Base-by-base conservation (phyloP, 2,888 invertebrate species). In the Meta bourneti region DNA sequence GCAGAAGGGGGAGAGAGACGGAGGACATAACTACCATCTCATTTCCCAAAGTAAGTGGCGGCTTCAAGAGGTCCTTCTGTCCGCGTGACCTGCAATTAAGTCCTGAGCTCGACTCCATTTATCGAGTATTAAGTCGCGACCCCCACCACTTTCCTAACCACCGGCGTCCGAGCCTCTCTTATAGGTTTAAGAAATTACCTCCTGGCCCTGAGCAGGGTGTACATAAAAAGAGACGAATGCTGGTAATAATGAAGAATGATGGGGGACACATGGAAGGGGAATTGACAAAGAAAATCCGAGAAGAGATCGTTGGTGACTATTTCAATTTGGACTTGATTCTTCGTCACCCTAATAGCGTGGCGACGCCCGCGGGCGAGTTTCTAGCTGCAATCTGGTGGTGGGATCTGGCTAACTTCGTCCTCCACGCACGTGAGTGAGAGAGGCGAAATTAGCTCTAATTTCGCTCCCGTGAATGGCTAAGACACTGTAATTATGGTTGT, bases 101-200 rank as follows among this genome's bases (percentile, higher is more conserved):
- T 87, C 34, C 70, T 69, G 77, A 20, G 48, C 81, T 81, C 81
- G 90, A 91, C 90, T 91, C 87, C 91, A 91, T 91, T 91, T 91
- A 91, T 87, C 78, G 72, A 51, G 79, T 91, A 91, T 91, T 91
- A 91, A 82, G 83, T 86, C 54, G 52, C 78, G 61, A 54, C 71
- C 75, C 85, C 81, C 81, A 61, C 70, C 52, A 49, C 69, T 51
- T 71, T 71, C 54, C 79, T 77, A 77, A 83, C 69, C 78, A 16
- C 78, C 78, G 19, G 16, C 34, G 75, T 75, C 71, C 49, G 77
- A 77, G 74, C 70, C 19, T 20, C 51, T 77, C 69, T 61, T 91
- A 86, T 91, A 78, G 91, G 78, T 91, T 91, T 91, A 83, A 87
- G 91, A 87, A 91, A 91, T 91, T 91, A 91, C 91, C 87, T 81